Percentiles rank a stretch among this genome's conserved stretches.
Conservation (phyloP, 2,888 invertebrate species). For the Ephialtes manifestator region DNA sequence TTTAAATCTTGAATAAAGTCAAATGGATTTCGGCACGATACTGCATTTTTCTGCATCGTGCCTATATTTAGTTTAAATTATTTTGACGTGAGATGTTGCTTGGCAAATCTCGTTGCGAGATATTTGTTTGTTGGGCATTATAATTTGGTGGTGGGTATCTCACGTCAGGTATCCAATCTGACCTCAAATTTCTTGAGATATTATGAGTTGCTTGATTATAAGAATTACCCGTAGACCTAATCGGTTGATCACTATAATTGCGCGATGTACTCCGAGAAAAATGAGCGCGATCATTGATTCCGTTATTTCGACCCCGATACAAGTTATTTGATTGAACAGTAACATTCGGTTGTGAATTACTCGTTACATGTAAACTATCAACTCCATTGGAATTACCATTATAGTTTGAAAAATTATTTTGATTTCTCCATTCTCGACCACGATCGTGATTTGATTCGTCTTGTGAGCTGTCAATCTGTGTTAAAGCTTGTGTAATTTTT, state of each 20-base stretch:
- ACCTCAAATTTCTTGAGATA: no score
- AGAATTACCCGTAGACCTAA: neutral
- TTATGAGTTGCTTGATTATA: neutral
- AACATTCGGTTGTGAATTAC: no score
- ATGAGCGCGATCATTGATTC: neutral
- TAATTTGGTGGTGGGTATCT: slow-evolving; percentile 33
- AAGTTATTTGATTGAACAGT: neutral
- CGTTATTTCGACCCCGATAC: neutral
- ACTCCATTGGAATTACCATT: neutral
- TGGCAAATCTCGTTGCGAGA: neutral
- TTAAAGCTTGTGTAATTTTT: slow-evolving; percentile 40
- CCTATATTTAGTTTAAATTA: slow-evolving; percentile 45
- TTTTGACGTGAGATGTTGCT: neutral
- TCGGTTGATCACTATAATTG: neutral
- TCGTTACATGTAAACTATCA: neutral
- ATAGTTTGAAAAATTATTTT: neutral
- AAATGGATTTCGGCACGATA: slow-evolving; percentile 39
- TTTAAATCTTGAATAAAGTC: slow-evolving; percentile 38
- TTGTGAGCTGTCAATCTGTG: slow-evolving; percentile 17
- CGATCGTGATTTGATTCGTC: slow-evolving; percentile 1
- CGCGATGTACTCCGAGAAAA: neutral
- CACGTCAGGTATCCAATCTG: slow-evolving; percentile 15
- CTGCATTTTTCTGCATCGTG: slow-evolving; percentile 21
- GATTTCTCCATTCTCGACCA: neutral
- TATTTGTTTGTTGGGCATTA: neutral